Evolutionary conservation across 2,113 vertebrate genomes (phyloP).

Genomic region (Notarius lentiginosus): DNA sequence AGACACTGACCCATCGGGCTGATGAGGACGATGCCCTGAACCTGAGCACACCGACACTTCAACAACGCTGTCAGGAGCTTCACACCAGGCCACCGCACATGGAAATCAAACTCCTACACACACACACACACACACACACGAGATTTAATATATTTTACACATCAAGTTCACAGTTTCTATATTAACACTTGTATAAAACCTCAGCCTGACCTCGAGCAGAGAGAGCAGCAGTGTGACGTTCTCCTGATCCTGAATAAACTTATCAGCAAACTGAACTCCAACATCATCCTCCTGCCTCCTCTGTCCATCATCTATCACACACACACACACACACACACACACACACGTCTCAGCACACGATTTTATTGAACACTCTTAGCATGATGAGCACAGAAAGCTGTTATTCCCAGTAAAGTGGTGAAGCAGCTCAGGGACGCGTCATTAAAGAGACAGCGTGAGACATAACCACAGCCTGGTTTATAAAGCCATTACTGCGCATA

Average conservation of each 20-base stretch:
- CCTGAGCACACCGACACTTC: slow-evolving; percentile 86
- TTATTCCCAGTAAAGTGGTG: slow-evolving; percentile 1
- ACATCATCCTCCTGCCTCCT: slow-evolving; percentile 89
- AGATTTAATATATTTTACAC: not conserved
- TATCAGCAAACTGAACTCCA: slow-evolving; percentile 90
- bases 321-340: not conserved
- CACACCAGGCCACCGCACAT: slow-evolving; percentile 95
- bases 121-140: not conserved
- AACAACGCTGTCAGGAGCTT: slow-evolving; percentile 90
- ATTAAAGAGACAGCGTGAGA: not conserved
- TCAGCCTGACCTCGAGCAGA: slow-evolving; percentile 83
- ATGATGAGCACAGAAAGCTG: not conserved
- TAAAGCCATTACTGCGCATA: not conserved
- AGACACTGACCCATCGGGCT: slow-evolving; percentile 90
- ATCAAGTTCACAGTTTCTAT: not conserved
- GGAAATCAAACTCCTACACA: slow-evolving; percentile 94
- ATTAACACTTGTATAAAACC: not conserved
- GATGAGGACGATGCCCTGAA: slow-evolving; percentile 94
- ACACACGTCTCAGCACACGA: not conserved
- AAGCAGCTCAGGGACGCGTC: not conserved
- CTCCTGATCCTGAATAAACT: slow-evolving; percentile 89
- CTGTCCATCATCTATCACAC: slow-evolving; percentile 82
- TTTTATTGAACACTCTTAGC: not conserved
- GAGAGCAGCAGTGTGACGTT: slow-evolving; percentile 87
- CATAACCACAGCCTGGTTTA: not conserved